These are phyloP conservation scores for Homarus americanus DNA, from an alignment of 1,140 invertebrate genomes.

Conservation along the genomic window DNA sequence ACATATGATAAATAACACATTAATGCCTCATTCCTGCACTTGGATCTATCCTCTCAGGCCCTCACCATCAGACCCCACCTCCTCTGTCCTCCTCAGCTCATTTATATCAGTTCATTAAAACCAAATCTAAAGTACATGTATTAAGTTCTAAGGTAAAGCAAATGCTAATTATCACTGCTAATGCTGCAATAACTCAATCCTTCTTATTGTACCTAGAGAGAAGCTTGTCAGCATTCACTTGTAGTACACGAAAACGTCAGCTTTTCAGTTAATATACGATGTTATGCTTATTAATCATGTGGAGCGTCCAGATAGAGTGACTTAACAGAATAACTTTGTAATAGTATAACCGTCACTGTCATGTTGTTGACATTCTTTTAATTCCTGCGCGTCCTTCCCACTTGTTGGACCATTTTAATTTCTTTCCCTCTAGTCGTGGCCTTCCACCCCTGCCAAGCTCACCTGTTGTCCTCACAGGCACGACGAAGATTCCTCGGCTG, in stretches of 20 bases:
- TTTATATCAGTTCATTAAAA: neutral
- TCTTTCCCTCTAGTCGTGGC: slow-evolving; percentile 47
- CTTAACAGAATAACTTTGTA: neutral
- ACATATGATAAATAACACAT: no score
- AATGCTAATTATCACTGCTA: neutral
- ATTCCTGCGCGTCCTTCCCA: neutral
- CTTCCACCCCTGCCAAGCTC: slow-evolving; percentile 55
- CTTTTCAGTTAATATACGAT: neutral
- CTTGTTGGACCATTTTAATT: neutral
- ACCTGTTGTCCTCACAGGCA: slow-evolving; percentile 74
- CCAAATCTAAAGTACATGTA: neutral
- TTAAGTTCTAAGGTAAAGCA: neutral
- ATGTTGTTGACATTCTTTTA: neutral
- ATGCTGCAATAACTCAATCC: neutral
- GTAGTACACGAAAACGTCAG: neutral
- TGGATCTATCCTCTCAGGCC: no score
- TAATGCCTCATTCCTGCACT: neutral
- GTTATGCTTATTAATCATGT: neutral
- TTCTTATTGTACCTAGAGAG: neutral
- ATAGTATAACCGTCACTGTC: neutral
- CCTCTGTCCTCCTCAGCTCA: neutral
- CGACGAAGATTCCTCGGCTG: slow-evolving; percentile 75
- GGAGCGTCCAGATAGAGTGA: neutral
- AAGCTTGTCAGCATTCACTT: neutral
- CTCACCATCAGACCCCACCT: neutral